Base-by-base conservation (phyloP, 37 sponge, comb jelly and placozoan genomes). In the Agelas oroides region DNA sequence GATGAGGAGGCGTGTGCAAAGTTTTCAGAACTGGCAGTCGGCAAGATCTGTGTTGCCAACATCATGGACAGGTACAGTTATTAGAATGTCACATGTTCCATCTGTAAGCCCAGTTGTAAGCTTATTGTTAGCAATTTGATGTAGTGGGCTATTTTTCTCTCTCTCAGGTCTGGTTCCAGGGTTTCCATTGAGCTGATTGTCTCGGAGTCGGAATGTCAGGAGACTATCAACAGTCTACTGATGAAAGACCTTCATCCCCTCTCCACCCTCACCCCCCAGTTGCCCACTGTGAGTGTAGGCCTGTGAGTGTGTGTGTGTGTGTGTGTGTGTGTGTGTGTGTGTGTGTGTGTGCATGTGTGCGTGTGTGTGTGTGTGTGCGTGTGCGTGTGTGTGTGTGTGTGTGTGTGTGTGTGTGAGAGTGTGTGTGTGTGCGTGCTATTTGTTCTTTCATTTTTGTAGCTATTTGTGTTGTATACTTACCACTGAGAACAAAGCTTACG, bases 31-130 rank as follows among this genome's bases (percentile, higher is more conserved):
- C 83, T 65, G 23, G 83, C 83, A 25, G 58, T 58, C 21, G 58
- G 84, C 33, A 54, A 84, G 64, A 20, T 0, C 54, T 83, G 78
- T 39, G 64, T 61, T 17, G 84, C 84, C 13, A 78, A 85, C 56
- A 76, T 87, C 12, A 76, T 92, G 79, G 76, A 84, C 20, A 73
- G 76, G 91, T 91, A 52, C n/a, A n/a, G n/a, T n/a, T 54, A 66
- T 56, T 15, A n/a, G n/a, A n/a, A n/a, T n/a, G n/a, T n/a, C n/a
- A n/a, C n/a, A n/a, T n/a, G n/a, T n/a, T n/a, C n/a, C 18, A 35
- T 31, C 24, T 36, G 41, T 34, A 36, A n/a, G 14, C 73, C 17
- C 19, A 17, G 31, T 55, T 36, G 3, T 66, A 23, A 17, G 27
- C n/a, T n/a, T n/a, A n/a, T n/a, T n/a, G n/a, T n/a, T n/a, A n/a